Evolutionary conservation across 1,140 invertebrate genomes (phyloP), one percentile per base, ranked within the genome.

Genomic region (Diorhabda elongata): DNA sequence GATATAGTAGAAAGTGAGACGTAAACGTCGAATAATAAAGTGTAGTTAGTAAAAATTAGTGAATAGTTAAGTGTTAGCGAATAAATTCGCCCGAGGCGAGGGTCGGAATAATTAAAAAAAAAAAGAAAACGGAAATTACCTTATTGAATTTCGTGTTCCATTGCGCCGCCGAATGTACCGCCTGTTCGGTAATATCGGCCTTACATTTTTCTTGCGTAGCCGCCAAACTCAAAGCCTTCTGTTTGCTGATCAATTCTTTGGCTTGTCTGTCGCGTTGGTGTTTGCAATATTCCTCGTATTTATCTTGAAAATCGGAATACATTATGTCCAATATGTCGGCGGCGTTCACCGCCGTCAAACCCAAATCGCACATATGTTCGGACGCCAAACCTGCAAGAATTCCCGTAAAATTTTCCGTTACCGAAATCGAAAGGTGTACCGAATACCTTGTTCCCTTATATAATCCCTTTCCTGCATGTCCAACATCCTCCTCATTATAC

Each of bases 241-340:
- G 89, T 74, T 91, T 90, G 66, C 89, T 88, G 45, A 85, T 87
- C 70, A 91, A 85, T 79, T 88, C 90, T 74, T 89, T 87, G 11
- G 89, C 89, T 75, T 93, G 91, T 76, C 89, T 90, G 73, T 94
- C 91, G 6, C 94, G 85, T 77, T 96, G 87, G 75, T 93, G 88
- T 74, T 90, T 87, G 44, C 92, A 87, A 81, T 95, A 96, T 76
- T 97, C 95, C 83, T 96, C 93, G 80, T 96, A 98, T 79, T 98
- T 97, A 61, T 93, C 91, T 52, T 93, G 95, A 83, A 97, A 98
- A 82, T 98, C 96, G 62, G 91, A 89, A 71, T 91, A 91, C 94
- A 98, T 97, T 45, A 98, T 90, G 77, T 98, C 96, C 71, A 97
- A 82, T 42, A 98, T 93, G 81, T 98, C 96, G 44, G 92, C 91